Evolutionary conservation across 2,797 vertebrate genomes (phyloP).

Genomic region (Acrocephalus scirpaceus): DNA sequence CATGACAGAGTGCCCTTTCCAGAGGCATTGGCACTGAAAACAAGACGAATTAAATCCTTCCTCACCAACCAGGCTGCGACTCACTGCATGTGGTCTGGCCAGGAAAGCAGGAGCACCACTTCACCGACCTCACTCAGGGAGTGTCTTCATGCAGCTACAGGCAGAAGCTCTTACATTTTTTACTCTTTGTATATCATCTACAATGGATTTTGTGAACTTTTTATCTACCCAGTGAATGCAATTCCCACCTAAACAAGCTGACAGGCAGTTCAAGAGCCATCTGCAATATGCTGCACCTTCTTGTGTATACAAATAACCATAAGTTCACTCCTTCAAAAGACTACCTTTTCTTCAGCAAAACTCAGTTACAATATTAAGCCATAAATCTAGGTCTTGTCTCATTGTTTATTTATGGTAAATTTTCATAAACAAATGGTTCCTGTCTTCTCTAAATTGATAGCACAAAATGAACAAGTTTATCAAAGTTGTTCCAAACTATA

Average conservation of each 20-base stretch:
- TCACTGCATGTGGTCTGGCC: fast-evolving
- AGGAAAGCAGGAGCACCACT: background rate
- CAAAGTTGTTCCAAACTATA: slow-evolving; percentile 10
- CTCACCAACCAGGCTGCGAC: fast-evolving
- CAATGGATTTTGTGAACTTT: background rate
- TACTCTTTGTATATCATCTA: background rate
- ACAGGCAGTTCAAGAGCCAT: background rate
- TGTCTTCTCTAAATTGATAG: slow-evolving; percentile 44
- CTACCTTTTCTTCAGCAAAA: slow-evolving; percentile 11
- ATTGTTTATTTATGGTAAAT: slow-evolving; percentile 3
- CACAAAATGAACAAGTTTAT: slow-evolving; percentile 48
- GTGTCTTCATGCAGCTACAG: background rate
- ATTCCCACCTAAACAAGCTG: background rate
- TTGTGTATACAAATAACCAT: slow-evolving; percentile 23
- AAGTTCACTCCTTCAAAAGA: background rate
- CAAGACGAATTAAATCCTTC: background rate
- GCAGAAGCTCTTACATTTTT: background rate
- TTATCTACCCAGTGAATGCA: background rate
- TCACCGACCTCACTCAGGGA: fast-evolving
- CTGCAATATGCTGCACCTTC: background rate
- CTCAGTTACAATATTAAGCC: slow-evolving; percentile 12
- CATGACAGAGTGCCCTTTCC: background rate
- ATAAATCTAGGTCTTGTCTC: slow-evolving; percentile 21
- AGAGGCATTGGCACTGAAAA: background rate
- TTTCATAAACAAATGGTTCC: slow-evolving; percentile 36